phyloP scores from a whole-genome alignment of 2,113 vertebrate genomes.

The Daboia siamensis region DNA sequence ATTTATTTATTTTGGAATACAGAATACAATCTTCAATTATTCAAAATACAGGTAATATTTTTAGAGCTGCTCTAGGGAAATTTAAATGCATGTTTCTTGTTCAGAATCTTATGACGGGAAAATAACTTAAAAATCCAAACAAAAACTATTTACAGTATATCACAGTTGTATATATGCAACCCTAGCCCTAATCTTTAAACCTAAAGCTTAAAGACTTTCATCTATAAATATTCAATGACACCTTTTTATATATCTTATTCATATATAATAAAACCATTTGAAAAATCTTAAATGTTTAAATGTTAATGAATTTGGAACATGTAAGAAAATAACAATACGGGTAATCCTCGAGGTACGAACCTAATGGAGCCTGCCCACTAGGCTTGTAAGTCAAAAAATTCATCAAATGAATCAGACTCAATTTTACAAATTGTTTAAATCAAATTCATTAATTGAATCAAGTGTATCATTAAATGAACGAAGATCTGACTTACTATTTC shows the following conservation, averaged over 20 bases:
- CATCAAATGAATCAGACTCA: too few species aligned
- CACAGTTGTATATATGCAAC: neutral
- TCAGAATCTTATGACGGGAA: neutral
- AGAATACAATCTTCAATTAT: neutral
- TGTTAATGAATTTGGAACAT: neutral
- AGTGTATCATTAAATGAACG: too few species aligned
- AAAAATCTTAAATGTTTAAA: neutral
- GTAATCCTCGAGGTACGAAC: too few species aligned
- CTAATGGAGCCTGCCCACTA: too few species aligned
- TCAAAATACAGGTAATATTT: neutral
- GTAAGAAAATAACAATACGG: neutral
- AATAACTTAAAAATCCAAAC: neutral
- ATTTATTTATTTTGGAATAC: neutral
- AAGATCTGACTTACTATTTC: too few species aligned
- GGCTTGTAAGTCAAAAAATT: too few species aligned
- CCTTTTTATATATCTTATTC: neutral
- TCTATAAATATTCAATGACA: neutral
- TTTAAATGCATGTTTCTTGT: neutral
- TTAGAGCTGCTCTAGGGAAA: neutral
- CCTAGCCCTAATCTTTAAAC: neutral
- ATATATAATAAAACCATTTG: neutral
- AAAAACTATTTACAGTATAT: neutral
- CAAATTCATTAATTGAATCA: too few species aligned
- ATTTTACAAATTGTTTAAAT: too few species aligned
- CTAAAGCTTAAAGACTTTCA: neutral